Percentiles rank a stretch among this genome's conserved stretches.
Evolutionary conservation across 2,113 vertebrate species (phyloP).

Genomic region (Dolichotis patagonum): DNA sequence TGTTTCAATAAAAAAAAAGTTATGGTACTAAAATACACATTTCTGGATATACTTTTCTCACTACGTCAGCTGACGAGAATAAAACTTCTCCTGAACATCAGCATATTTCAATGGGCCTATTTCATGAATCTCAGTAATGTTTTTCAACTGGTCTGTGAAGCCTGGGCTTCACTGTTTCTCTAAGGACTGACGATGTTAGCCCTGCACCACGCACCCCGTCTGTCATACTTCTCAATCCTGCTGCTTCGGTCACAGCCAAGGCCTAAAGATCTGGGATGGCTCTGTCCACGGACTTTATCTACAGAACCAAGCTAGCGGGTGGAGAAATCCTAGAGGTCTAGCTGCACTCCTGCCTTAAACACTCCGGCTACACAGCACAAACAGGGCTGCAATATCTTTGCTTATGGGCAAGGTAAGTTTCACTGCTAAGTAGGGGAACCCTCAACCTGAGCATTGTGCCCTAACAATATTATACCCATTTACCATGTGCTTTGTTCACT

Average conservation of each 20-base stretch:
- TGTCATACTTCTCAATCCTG: not conserved
- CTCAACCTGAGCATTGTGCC: not conserved
- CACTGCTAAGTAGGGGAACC: not conserved
- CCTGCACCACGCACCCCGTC: not conserved
- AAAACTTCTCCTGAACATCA: not conserved
- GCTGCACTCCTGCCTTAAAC: not conserved
- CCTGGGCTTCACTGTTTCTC: not conserved
- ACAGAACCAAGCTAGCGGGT: not conserved
- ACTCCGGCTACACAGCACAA: not conserved
- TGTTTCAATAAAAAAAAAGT: not conserved
- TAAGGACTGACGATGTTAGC: not conserved
- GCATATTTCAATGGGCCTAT: not conserved
- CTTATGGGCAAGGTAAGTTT: not conserved
- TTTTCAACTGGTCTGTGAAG: not conserved
- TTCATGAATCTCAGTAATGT: not conserved
- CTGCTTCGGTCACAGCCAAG: not conserved
- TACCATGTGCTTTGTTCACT: not conserved
- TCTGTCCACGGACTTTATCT: not conserved
- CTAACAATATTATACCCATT: not conserved
- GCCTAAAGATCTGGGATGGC: not conserved
- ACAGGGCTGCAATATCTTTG: accelerated
- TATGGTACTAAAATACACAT: not conserved
- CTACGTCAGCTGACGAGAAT: not conserved
- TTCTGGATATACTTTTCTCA: not conserved
- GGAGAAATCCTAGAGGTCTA: not conserved